Evolutionary conservation across 2,888 invertebrate species (phyloP), one percentile per base, ranked within the genome.

Genomic region (Augiades crinisus): DNA sequence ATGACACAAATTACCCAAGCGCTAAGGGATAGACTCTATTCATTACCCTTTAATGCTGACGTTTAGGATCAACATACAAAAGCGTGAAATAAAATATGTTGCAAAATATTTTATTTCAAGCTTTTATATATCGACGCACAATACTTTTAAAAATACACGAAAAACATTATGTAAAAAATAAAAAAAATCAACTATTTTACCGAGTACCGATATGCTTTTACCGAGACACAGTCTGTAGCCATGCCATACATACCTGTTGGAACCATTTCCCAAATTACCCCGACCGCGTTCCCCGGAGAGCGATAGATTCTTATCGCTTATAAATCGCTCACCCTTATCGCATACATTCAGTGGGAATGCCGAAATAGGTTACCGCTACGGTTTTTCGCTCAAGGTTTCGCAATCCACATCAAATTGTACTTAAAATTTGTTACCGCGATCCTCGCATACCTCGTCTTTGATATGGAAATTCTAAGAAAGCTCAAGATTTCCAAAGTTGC

Each of bases 241-340:
- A 30, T 30, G 5, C 30, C 2, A 12, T 12, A 30, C 12, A 34
- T 31, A 34, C 44, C 44, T 51, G 44, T 44, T 37, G 51, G 44
- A 63, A 60, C 57, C 64, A 55, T 59, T 62, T 56, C 61, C 64
- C 64, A 63, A 66, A 68, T 70, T 70, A 65, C 65, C 60, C 54
- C 55, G 50, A 44, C 55, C 57, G 43, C 55, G 56, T 49, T 68
- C 67, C 63, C 63, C 45, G 38, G 60, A 61, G 66, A 56, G 65
- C 66, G 64, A 68, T 70, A 70, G 72, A 72, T 75, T 58, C 61
- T 64, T 71, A 75, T 75, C 73, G 63, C 67, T 71, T 72, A 75
- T 73, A 73, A 74, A 74, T 75, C 68, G 70, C 64, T 69, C 68
- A 67, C 61, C 53, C 64, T 68, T 72, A 72, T 72, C 71, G 67